Conservation (phyloP, 2,888 invertebrate species). For the Apantesis nais region DNA sequence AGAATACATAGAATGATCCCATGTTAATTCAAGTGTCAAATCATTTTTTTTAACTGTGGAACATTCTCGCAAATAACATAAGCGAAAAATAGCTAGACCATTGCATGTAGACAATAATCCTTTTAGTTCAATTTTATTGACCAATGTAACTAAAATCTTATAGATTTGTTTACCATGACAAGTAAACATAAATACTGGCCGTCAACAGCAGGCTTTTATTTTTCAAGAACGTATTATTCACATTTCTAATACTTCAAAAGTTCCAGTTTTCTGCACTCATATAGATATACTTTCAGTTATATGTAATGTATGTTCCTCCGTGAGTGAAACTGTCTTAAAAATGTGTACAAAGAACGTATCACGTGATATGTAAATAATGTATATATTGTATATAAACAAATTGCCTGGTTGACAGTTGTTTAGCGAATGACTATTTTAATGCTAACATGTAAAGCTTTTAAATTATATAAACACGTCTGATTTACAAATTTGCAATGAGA, state of each 20-base stretch:
- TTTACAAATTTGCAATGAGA: conserved; percentile 36
- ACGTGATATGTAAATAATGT: neutral
- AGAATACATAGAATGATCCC: too few relatives aligned
- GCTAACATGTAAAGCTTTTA: conserved; percentile 12
- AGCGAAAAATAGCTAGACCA: too few relatives aligned
- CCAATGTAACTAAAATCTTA: neutral
- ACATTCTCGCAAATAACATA: too few relatives aligned
- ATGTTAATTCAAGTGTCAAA: too few relatives aligned
- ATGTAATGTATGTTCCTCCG: neutral
- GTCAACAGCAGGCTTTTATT: too few relatives aligned
- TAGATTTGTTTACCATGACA: neutral
- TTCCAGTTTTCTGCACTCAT: neutral
- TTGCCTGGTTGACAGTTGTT: neutral
- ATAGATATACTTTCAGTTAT: neutral
- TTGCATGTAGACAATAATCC: too few relatives aligned
- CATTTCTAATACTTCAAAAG: neutral
- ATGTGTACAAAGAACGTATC: neutral
- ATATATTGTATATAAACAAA: neutral
- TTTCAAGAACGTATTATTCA: too few relatives aligned
- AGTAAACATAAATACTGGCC: neutral
- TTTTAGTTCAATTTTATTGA: too few relatives aligned
- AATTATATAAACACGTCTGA: conserved; percentile 16
- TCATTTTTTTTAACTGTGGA: too few relatives aligned
- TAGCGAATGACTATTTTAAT: conserved; percentile 6
- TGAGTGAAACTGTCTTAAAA: neutral